A percentile compares a stretch with the other conserved stretches of the same genome.
phyloP scores from a whole-genome alignment of 2,888 invertebrate species.

The Hipparchia semele region DNA sequence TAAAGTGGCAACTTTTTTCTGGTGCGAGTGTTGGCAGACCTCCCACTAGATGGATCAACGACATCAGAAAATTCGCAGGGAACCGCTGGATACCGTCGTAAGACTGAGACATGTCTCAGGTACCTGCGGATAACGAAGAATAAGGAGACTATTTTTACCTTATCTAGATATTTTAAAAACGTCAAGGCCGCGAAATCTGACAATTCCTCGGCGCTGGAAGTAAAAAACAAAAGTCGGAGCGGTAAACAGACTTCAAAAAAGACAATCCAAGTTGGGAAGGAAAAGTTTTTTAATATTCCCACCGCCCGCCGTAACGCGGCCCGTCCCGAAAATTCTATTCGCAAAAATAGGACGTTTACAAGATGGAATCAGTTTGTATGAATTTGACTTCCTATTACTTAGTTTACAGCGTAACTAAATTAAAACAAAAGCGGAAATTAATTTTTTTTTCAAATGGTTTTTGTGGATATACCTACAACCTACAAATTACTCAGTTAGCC shows the following conservation, averaged over 20 bases:
- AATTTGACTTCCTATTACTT: constrained; percentile 10
- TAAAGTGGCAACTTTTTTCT: no score
- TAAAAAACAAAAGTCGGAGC: constrained; percentile 47
- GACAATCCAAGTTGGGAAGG: constrained; percentile 74
- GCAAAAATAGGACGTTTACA: constrained; percentile 44
- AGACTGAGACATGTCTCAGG: no score
- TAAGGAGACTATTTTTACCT: not conserved
- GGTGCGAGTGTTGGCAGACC: no score
- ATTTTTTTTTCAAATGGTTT: no score
- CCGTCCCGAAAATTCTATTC: constrained; percentile 58
- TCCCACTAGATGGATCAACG: no score
- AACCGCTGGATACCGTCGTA: no score
- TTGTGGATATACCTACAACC: no score
- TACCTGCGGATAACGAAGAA: not conserved
- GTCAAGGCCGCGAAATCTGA: constrained; percentile 23
- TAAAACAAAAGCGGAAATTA: no score
- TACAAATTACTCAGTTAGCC: no score
- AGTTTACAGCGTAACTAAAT: constrained; percentile 2
- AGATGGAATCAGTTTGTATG: constrained; percentile 31
- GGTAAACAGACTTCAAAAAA: constrained; percentile 73
- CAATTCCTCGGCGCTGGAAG: constrained; percentile 31
- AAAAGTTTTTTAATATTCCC: constrained; percentile 82
- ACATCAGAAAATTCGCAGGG: no score
- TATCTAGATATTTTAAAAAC: not conserved
- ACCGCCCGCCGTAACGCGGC: constrained; percentile 69